phyloP scores from a whole-genome alignment of 2,888 invertebrate genomes.

The Galerucella pusilla region DNA sequence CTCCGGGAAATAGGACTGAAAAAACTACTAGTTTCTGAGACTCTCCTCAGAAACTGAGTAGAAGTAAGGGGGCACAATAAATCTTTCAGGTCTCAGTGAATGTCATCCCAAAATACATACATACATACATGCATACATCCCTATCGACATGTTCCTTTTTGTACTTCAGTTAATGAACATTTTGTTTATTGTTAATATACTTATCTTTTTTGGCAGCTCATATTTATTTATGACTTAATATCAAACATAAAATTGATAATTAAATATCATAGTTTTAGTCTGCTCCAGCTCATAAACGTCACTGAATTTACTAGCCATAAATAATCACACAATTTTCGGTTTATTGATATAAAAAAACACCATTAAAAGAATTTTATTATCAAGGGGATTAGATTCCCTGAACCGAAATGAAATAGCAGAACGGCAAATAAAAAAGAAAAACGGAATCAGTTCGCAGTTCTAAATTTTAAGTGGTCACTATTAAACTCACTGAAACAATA shows the following conservation, averaged over 20 bases:
- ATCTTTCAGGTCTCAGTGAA: too few relatives aligned
- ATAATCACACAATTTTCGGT: constrained; percentile 18
- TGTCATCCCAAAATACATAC: too few relatives aligned
- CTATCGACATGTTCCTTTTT: too few relatives aligned
- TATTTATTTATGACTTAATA: neutral
- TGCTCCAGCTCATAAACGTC: constrained; percentile 10
- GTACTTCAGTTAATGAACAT: too few relatives aligned
- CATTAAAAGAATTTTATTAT: constrained; percentile 36
- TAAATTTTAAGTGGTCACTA: constrained; percentile 34
- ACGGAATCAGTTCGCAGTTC: constrained; percentile 19
- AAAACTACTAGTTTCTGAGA: too few relatives aligned
- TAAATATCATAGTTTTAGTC: neutral
- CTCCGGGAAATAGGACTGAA: too few relatives aligned
- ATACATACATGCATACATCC: too few relatives aligned
- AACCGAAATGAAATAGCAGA: constrained; percentile 26
- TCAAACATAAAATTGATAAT: neutral
- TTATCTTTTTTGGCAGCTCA: neutral
- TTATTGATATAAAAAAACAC: constrained; percentile 28
- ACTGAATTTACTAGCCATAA: constrained; percentile 25
- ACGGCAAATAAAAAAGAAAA: constrained; percentile 25
- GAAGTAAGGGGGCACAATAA: too few relatives aligned
- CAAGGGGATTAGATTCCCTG: constrained; percentile 32
- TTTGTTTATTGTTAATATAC: too few relatives aligned
- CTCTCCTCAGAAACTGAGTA: too few relatives aligned
- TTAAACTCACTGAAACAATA: constrained; percentile 29